Evolutionary conservation across 2,888 invertebrate genomes (phyloP).

Genomic region (Ariolimax columbianus): DNA sequence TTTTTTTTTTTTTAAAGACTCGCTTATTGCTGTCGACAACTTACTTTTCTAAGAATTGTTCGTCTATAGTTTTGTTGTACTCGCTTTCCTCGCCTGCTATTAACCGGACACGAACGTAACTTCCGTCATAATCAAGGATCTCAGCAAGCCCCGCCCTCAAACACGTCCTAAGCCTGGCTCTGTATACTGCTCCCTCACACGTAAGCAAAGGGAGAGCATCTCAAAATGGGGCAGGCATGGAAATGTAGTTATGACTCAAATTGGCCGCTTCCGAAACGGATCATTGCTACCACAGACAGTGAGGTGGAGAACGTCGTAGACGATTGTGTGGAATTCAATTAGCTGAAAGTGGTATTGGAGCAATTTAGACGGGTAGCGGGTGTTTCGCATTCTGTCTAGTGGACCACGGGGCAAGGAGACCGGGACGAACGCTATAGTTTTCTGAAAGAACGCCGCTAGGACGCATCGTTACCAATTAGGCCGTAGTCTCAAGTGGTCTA

Average conservation of each 20-base stretch:
- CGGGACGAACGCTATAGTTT: neutral
- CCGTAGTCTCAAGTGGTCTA: neutral
- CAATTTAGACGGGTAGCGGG: neutral
- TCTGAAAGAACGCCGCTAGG: too few relatives aligned
- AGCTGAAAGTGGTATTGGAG: slow-evolving; percentile 25
- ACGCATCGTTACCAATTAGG: neutral
- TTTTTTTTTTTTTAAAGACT: too few relatives aligned
- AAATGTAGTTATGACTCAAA: slow-evolving; percentile 27
- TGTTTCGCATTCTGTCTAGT: neutral
- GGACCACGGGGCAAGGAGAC: neutral
- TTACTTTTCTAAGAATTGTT: too few relatives aligned
- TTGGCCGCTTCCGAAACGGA: slow-evolving; percentile 39
- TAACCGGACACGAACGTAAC: too few relatives aligned
- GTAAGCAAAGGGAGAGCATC: neutral
- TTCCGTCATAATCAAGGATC: slow-evolving; percentile 8
- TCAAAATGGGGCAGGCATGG: neutral
- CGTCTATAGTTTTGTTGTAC: too few relatives aligned
- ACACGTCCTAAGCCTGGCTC: neutral
- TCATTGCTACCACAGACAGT: slow-evolving; percentile 33
- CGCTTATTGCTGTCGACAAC: too few relatives aligned
- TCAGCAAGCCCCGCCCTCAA: slow-evolving; percentile 8
- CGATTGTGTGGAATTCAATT: slow-evolving; percentile 32
- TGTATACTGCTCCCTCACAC: neutral
- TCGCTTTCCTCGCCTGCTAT: too few relatives aligned
- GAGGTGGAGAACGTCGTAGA: neutral